Conservation (phyloP, 2,797 vertebrate species). For the Antennarius maculatus region DNA sequence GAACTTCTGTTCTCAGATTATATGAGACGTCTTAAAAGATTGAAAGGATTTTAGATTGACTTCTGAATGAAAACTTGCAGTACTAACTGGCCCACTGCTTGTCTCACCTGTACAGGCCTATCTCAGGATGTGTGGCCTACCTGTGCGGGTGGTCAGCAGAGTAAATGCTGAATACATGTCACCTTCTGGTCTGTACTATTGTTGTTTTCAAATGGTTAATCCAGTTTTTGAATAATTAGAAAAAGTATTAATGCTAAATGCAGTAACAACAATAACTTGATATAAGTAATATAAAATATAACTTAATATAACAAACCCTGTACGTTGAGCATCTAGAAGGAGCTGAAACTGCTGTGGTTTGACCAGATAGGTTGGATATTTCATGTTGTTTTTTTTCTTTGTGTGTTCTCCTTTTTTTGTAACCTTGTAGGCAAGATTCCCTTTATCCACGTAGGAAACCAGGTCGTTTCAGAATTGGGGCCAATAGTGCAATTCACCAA, state of each 20-base stretch:
- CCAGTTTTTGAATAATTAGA: no score
- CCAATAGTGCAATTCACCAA: conserved; percentile 97
- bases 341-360: no score
- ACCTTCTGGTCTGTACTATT: conserved; percentile 89
- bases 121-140: conserved; percentile 94
- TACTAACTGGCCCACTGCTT: not conserved
- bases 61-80: no score
- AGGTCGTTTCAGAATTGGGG: conserved; percentile 96
- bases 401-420: not conserved
- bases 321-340: no score
- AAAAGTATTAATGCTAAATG: no score
- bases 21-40: no score
- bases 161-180: conserved; percentile 97
- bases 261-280: no score
- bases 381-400: not conserved
- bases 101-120: conserved; percentile 83
- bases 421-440: conserved; percentile 90
- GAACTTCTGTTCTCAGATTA: conserved; percentile 48
- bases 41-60: not conserved
- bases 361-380: not conserved
- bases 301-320: no score
- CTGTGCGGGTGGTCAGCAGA: conserved; percentile 89
- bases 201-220: not conserved
- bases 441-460: conserved; percentile 96
- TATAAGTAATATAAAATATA: no score